Evolutionary conservation across 92 coral and sea anemone genomes (phyloP).

Genomic region (Desmophyllum pertusum): DNA sequence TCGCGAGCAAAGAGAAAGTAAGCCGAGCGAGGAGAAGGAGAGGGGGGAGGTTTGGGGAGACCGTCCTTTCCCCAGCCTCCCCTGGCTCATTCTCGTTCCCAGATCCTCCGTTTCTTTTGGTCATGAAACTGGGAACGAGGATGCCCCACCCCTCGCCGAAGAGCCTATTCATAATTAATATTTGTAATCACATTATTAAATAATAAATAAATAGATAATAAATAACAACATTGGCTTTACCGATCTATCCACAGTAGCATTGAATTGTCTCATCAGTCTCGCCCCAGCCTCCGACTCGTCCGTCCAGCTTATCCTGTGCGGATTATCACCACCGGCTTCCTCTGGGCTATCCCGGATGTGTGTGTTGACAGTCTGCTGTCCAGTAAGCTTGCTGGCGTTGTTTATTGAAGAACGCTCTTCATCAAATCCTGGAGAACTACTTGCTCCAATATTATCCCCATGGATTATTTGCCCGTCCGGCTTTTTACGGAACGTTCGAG

Average conservation of each 20-base stretch:
- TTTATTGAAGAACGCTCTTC: background rate
- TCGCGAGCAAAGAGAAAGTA: too few species aligned
- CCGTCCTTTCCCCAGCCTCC: too few species aligned
- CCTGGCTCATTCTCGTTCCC: too few species aligned
- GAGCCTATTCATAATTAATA: too few species aligned
- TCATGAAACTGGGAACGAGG: too few species aligned
- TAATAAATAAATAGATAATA: too few species aligned
- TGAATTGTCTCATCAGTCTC: slow-evolving; percentile 4
- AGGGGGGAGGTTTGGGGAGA: too few species aligned
- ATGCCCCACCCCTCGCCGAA: too few species aligned
- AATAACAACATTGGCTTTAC: background rate
- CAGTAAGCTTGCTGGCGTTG: slow-evolving; percentile 3
- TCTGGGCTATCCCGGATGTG: slow-evolving; percentile 31
- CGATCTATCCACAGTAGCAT: slow-evolving; percentile 18
- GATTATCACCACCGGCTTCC: slow-evolving; percentile 31
- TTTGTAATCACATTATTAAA: too few species aligned
- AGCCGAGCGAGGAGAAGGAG: too few species aligned
- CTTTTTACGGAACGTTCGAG: slow-evolving; percentile 74
- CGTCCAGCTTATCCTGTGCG: slow-evolving; percentile 42
- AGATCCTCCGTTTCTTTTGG: too few species aligned
- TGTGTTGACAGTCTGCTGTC: slow-evolving; percentile 21
- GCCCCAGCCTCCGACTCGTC: slow-evolving; percentile 39
- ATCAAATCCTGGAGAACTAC: background rate
- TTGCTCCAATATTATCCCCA: background rate
- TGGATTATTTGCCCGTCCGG: slow-evolving; percentile 62